Evolutionary conservation across 1,140 invertebrate genomes (phyloP), one percentile per base, ranked within the genome.

Genomic region (Eriocheir sinensis): DNA sequence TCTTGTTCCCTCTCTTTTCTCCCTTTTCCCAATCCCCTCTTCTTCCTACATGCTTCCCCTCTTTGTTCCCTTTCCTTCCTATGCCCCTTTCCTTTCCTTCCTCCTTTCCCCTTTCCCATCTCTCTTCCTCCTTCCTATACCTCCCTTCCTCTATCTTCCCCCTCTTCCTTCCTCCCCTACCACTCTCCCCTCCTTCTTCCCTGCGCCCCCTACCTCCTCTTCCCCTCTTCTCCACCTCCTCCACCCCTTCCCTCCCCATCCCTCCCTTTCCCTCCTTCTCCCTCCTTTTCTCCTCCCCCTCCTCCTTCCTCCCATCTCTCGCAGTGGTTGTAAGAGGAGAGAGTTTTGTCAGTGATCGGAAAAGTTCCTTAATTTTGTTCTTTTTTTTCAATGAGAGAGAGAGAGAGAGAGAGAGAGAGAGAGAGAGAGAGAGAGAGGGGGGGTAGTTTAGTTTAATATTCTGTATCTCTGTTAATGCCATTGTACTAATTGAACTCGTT

Each of bases 341-440:
- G 12, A 72, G 60, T 72, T 72, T 72, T 72, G n/a, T 72, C 60
- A 72, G 60, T 72, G 60, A 72, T 72, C 60, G 60, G 21, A 72
- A 72, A 72, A 72, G 60, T 72, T 72, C n/a, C 60, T 72, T 72
- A 72, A 72, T 72, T 72, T 72, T n/a, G 27, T 72, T 72, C 60
- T n/a, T 72, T n/a, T 27, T 72, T n/a, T n/a, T n/a, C n/a, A n/a
- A n/a, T 21, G 60, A n/a, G 60, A 72, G 60, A 72, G 60, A 72
- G 60, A 72, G 60, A 72, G 60, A 72, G 60, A 72, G 60, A 72
- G 60, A 72, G 60, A 72, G 60, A 72, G 53, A 60, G 53, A 60
- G 53, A 60, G 53, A 60, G 53, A 60, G 53, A 60, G 53, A 60
- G 53, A 60, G 53, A 60, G 53, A 60, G 53, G 27, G 53, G 27